These are phyloP conservation scores for Chrysotoxum bicinctum DNA, from an alignment of 2,888 invertebrate genomes.

Conservation along the genomic window DNA sequence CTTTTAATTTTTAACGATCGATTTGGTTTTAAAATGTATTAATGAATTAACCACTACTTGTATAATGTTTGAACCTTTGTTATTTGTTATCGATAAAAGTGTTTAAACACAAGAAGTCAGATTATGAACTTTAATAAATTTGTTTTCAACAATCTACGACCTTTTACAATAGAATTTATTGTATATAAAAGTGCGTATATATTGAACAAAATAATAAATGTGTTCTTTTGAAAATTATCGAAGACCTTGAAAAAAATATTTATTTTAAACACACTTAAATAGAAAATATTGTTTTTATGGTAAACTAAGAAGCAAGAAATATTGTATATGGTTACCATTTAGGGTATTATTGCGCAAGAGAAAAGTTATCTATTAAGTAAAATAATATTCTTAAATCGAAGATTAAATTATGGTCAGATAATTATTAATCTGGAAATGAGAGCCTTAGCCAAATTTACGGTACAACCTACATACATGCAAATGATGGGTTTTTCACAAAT, in stretches of 20 bases:
- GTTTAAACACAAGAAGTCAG: background rate
- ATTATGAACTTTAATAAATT: background rate
- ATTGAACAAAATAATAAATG: background rate
- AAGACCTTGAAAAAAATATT: background rate
- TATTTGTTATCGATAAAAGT: background rate
- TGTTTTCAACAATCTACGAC: background rate
- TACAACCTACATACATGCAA: background rate
- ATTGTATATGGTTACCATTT: background rate
- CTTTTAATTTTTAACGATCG: background rate
- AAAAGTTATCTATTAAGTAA: background rate
- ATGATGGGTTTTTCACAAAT: background rate
- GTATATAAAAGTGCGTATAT: background rate
- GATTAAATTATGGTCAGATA: background rate
- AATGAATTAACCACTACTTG: background rate
- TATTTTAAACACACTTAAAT: background rate
- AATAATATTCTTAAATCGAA: background rate
- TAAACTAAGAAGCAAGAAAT: background rate
- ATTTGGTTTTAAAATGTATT: background rate
- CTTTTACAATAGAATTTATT: too few relatives aligned
- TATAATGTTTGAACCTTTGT: background rate
- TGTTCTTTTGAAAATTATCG: background rate
- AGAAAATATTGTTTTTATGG: background rate
- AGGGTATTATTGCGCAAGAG: background rate
- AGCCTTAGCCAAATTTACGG: background rate
- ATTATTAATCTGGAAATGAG: background rate